A percentile compares a stretch with the other conserved stretches of the same genome.
phyloP scores from a whole-genome alignment of 1,140 invertebrate genomes.

The Zeugodacus cucurbitae region DNA sequence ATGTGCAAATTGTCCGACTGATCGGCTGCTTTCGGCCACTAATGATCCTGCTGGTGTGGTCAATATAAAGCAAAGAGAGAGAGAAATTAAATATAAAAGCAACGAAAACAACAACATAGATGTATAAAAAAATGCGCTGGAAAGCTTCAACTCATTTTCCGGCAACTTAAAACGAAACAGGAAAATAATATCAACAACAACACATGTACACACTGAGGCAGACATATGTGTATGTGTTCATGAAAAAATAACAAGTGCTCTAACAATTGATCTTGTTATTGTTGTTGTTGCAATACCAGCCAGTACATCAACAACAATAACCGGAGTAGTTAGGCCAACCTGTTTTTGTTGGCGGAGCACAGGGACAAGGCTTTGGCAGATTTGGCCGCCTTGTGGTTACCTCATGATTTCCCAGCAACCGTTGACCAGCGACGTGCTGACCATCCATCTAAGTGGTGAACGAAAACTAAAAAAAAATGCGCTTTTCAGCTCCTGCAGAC shows the following conservation, averaged over 20 bases:
- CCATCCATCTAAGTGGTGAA: slow-evolving; percentile 1
- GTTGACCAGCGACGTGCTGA: background rate
- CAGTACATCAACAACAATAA: slow-evolving; percentile 10
- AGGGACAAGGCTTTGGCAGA: background rate
- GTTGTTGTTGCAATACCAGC: background rate
- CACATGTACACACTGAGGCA: background rate
- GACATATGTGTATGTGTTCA: background rate
- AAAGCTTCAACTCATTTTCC: slow-evolving; percentile 10
- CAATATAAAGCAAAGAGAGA: background rate
- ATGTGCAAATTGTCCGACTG: background rate
- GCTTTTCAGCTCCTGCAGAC: background rate
- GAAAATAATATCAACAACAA: background rate
- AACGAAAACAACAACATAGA: background rate
- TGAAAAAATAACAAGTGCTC: background rate
- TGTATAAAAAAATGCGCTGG: background rate
- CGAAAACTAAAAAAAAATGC: background rate
- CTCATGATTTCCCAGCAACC: background rate
- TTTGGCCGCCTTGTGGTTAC: background rate
- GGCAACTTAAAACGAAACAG: background rate
- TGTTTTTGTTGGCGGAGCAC: background rate
- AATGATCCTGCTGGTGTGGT: slow-evolving; percentile 25
- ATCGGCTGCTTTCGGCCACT: background rate
- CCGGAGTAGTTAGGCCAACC: background rate
- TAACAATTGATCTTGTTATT: background rate
- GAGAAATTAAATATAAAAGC: background rate